Evolutionary conservation across 2,797 vertebrate species (phyloP), one percentile per base, ranked within the genome.

Genomic region (Thunnus albacares): DNA sequence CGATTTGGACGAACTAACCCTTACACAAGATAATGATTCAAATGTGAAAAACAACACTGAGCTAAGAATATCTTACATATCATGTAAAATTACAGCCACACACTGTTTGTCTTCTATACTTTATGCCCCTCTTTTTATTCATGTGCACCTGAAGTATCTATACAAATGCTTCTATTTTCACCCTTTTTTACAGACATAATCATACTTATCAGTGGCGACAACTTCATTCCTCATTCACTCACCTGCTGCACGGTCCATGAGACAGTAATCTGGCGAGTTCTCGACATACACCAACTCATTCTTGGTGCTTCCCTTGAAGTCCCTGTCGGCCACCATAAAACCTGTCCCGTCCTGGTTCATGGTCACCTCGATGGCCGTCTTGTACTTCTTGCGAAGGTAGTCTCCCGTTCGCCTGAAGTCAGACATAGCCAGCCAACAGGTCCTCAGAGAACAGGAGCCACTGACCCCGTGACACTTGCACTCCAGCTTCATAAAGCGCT

Each of bases 401-500:
- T 99, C 98, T 60, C 98, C 98, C 0, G 97, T 98, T 84, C 96
- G 96, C 62, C 97, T 96, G 89, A 99, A 99, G 93, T 99, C 98
- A 4, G 98, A 97, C 96, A 99, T 97, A 0, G 98, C 96, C 76
- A 96, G 92, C 98, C 98, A 99, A 80, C 98, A 99, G 89, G 98
- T 99, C 89, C 98, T 97, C 86, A 99, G 95, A 9, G 98, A 97
- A 83, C 98, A 99, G 85, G 98, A 99, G 86, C 98, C 98, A 0
- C 98, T 99, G 84, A 99, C 97, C 17, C 98, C 98, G 0, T 99
- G 98, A 93, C 98, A 99, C 92, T 99, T 99, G 92, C 98, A 99
- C 92, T 99, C 97, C 92, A 97, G 96, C 95, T 99, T 98, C 96
- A 99, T 96, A 93, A 99, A 99, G 70, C 97, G 96, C 90, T 98